These are phyloP conservation scores for Caiman crocodilus DNA, from an alignment of 2,797 vertebrate species.

Conservation along the genomic window DNA sequence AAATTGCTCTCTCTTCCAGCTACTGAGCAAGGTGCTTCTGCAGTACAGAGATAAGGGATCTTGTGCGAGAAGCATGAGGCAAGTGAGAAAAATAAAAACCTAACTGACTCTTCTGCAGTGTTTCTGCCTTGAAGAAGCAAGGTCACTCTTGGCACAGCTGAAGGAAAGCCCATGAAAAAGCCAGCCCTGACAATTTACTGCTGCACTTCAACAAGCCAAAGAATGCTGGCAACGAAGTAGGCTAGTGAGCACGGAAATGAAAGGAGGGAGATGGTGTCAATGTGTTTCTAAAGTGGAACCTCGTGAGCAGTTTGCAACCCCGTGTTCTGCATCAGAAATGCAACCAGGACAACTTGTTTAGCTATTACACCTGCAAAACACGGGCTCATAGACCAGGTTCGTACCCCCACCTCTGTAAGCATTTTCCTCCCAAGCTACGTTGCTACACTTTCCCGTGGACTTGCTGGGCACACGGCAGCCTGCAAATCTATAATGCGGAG, in stretches of 20 bases:
- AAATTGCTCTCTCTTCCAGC: neutral
- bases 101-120: rapidly evolving
- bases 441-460: neutral
- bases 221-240: neutral
- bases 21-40: conserved; percentile 9
- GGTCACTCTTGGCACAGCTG: neutral
- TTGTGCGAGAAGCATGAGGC: neutral
- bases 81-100: neutral
- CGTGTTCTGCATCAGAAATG: too few relatives aligned
- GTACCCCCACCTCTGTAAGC: neutral
- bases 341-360: too few relatives aligned
- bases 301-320: too few relatives aligned
- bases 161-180: neutral
- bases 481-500: neutral
- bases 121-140: neutral
- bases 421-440: neutral
- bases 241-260: too few relatives aligned
- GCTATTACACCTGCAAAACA: too few relatives aligned
- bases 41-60: neutral
- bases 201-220: neutral
- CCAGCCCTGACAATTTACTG: neutral
- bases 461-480: neutral
- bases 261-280: too few relatives aligned
- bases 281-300: too few relatives aligned
- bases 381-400: neutral